These are phyloP conservation scores for Aphelenchoides fujianensis DNA, from an alignment of 1,140 invertebrate genomes.

Conservation along the genomic window DNA sequence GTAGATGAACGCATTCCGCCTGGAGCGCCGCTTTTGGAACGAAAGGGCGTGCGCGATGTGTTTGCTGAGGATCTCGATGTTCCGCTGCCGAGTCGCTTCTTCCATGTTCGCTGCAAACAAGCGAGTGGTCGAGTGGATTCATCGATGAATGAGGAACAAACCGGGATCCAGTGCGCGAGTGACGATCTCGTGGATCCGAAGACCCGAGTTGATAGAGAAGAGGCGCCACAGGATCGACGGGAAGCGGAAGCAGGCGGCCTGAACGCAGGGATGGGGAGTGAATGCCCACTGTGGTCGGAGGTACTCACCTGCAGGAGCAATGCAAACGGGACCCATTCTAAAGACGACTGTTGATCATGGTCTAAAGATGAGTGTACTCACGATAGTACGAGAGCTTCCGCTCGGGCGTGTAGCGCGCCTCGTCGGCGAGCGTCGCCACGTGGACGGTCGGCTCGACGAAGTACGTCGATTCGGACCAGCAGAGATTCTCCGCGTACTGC, in stretches of 20 bases:
- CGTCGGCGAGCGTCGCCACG: conserved; percentile 47
- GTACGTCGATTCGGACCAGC: conserved; percentile 60
- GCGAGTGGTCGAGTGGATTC: no score
- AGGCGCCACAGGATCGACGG: conserved; percentile 63
- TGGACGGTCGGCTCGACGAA: conserved; percentile 55
- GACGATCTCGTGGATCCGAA: conserved; percentile 59
- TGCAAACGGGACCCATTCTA: conserved; percentile 65
- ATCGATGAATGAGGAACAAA: no score
- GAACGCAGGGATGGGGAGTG: conserved; percentile 62
- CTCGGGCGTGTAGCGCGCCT: conserved; percentile 49
- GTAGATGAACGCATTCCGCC: conserved; percentile 49
- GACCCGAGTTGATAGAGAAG: conserved; percentile 57
- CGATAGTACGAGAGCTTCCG: conserved; percentile 62
- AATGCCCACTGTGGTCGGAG: no score
- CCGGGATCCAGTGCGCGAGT: conserved; percentile 51
- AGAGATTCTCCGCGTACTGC: conserved; percentile 62
- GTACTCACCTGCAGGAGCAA: no score
- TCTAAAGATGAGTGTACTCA: not conserved
- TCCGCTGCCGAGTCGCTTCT: conserved; percentile 45
- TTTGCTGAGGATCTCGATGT: conserved; percentile 47
- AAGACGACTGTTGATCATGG: conserved; percentile 34
- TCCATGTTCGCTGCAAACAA: conserved; percentile 53
- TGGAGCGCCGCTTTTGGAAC: conserved; percentile 48
- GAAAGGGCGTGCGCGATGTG: conserved; percentile 51
- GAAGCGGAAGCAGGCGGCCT: conserved; percentile 64